Percentiles rank a stretch among this genome's conserved stretches.
phyloP scores from a whole-genome alignment of 2,113 vertebrate genomes.

The Urocolius indicus region DNA sequence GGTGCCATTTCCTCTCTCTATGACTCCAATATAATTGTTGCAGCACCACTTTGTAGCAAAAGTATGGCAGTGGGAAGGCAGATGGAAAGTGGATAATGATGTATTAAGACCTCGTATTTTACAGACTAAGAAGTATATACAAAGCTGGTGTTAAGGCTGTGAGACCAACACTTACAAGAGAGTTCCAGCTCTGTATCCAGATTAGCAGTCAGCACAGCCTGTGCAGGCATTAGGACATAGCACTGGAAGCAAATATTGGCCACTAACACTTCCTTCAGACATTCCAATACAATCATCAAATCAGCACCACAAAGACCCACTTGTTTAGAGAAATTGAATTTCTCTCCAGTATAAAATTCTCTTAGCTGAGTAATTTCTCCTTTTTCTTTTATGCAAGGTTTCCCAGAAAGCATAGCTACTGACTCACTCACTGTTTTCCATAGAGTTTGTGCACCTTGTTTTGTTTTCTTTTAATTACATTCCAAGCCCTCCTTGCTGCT shows the following conservation, averaged over 20 bases:
- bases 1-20: rapidly evolving
- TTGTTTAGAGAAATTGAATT: background rate
- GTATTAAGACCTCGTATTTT: background rate
- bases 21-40: background rate
- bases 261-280: background rate
- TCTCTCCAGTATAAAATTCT: background rate
- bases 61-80: background rate
- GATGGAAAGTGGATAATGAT: background rate
- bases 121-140: background rate
- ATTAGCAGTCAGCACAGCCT: background rate
- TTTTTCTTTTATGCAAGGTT: background rate
- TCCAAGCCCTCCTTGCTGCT: background rate
- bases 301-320: background rate
- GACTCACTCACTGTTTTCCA: background rate
- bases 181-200: background rate
- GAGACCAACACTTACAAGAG: background rate
- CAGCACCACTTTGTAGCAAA: background rate
- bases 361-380: background rate
- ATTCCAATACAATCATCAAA: background rate
- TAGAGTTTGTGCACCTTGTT: background rate
- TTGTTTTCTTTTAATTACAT: background rate
- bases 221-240: background rate
- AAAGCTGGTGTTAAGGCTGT: background rate
- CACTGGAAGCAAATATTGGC: background rate
- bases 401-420: background rate